A percentile compares a stretch with the other conserved stretches of the same genome.
These are phyloP conservation scores for Sebastes cheni DNA, from an alignment of 2,797 vertebrate species.

Conservation along the genomic window DNA sequence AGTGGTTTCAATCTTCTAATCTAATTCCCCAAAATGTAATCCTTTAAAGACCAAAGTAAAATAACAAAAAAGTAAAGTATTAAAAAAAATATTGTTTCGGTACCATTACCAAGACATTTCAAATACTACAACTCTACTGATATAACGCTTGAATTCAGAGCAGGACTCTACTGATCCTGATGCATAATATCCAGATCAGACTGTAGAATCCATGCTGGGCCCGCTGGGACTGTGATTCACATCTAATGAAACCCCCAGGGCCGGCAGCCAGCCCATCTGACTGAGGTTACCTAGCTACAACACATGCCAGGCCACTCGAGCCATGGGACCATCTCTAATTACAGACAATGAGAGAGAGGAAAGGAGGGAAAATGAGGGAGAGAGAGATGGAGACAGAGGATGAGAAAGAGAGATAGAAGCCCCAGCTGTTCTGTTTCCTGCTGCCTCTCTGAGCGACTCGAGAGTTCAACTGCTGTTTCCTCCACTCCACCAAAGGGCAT, in stretches of 20 bases:
- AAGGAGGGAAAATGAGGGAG: background rate
- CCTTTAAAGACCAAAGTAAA: too few species aligned
- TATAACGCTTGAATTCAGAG: background rate
- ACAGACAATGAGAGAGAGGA: conserved; percentile 49
- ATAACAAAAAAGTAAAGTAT: background rate
- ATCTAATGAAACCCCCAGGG: conserved; percentile 63
- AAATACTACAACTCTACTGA: too few species aligned
- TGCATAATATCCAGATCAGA: conserved; percentile 8
- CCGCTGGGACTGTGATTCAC: conserved; percentile 47
- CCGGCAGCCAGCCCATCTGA: conserved; percentile 54
- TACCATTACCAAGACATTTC: background rate
- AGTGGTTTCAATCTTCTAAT: too few species aligned
- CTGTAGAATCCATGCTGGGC: conserved; percentile 25
- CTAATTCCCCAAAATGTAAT: too few species aligned
- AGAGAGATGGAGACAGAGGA: conserved; percentile 11
- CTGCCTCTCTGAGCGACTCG: conserved; percentile 23
- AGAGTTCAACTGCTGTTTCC: conserved; percentile 31
- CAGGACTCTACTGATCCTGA: background rate
- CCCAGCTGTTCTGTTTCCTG: conserved; percentile 57
- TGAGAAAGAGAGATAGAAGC: conserved; percentile 20
- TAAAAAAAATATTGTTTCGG: background rate
- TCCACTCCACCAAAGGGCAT: conserved; percentile 18
- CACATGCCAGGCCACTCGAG: conserved; percentile 53
- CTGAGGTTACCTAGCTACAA: conserved; percentile 74
- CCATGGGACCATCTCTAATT: conserved; percentile 71